These are phyloP conservation scores for Sylvilagus floridanus DNA, from an alignment of 2,797 vertebrate genomes.

Conservation along the genomic window DNA sequence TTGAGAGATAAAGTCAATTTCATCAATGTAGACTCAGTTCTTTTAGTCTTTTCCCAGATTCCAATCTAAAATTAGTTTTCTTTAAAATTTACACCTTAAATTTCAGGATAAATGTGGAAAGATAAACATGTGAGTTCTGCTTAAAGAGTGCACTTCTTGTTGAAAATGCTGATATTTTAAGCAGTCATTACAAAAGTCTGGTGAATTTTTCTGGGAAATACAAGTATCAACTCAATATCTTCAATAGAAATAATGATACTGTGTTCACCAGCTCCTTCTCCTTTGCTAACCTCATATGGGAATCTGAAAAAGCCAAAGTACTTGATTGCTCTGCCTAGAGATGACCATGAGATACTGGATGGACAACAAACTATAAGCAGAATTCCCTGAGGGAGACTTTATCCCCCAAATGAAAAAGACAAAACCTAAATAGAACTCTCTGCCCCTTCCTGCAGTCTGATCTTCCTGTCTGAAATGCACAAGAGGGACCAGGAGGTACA, in stretches of 20 bases:
- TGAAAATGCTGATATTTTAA: constrained; percentile 77
- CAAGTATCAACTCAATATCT: constrained; percentile 51
- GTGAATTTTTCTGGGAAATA: constrained; percentile 65
- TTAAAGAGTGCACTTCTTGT: constrained; percentile 63
- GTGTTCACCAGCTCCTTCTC: neutral
- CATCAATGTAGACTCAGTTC: neutral
- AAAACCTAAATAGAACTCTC: neutral
- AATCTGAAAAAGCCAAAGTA: neutral
- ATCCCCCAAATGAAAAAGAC: neutral
- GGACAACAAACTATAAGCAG: neutral
- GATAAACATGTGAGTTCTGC: constrained; percentile 43
- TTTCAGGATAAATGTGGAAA: neutral
- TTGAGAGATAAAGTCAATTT: neutral
- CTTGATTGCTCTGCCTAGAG: neutral
- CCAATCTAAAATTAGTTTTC: neutral
- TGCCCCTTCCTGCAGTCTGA: neutral
- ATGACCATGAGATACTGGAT: neutral
- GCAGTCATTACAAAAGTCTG: constrained; percentile 70
- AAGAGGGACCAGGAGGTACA: neutral
- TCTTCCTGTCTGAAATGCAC: neutral
- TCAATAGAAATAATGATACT: constrained; percentile 55
- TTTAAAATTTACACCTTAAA: neutral
- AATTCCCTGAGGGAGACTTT: neutral
- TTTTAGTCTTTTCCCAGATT: neutral
- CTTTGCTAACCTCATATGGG: neutral